Base-by-base conservation (phyloP, 2,797 vertebrate genomes). In the Parotocinclus haroldoi region DNA sequence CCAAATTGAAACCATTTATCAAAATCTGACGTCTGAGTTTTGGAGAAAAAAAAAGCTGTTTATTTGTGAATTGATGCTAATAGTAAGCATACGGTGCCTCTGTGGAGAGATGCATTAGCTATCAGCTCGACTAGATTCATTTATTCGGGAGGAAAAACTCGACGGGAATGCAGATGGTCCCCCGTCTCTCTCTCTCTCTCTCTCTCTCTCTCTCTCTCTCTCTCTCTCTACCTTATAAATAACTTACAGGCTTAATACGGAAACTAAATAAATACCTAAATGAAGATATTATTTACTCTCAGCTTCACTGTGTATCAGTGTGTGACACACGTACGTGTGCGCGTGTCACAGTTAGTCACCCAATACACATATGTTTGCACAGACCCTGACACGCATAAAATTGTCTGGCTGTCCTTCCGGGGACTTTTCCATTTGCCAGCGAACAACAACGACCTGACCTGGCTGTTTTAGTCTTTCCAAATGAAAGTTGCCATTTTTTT, bases 1-100 rank as follows among this genome's bases (percentile, higher is more conserved):
- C 87, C 89, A 91, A 91, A 92, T 92, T 91, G 91, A 87, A 91
- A 87, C 89, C 91, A 92, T 93, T 92, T 89, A 91, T 92, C 91
- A 91, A 85, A 86, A 79, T 76, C 85, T 91, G 91, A 91, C 90
- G 88, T 83, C 75, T 81, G 85, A 82, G 84, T 85, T 89, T 83
- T 80, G 82, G 80, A 81, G n/a, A n/a, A 79, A 84, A 82, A 85
- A 87, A 87, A 89, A 86, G 81, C 86, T 82, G 84, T 90, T 91
- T 91, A 86, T 91, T 89, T 88, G 83, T 84, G 88, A 90, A 90
- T 87, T 85, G 88, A 90, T 88, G 83, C 87, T 90, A 91, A 90
- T 89, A 84, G 87, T 63, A 75, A 88, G 82, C 85, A 71, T 60
- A 74, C 84, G 76, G 83, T 76, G 84, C 83, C 82, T 17, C 44